Evolutionary conservation across 2,888 invertebrate species (phyloP), one percentile per base, ranked within the genome.

Genomic region (Allacma fusca): DNA sequence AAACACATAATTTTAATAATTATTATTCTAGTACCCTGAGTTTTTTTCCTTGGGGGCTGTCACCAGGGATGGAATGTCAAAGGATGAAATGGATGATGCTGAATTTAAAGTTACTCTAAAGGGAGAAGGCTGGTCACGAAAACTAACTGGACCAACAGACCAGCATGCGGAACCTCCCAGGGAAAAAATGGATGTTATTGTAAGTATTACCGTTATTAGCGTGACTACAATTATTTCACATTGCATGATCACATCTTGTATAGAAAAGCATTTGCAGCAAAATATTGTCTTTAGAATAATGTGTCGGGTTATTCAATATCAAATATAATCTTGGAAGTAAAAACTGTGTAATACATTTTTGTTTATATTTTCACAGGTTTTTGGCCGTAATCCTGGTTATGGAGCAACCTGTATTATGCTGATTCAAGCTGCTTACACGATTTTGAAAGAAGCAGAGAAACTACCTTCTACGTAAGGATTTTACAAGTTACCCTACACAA

Each of bases 301-400:
- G n/a, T n/a, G n/a, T n/a, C n/a, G n/a, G n/a, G n/a, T n/a, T n/a
- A n/a, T n/a, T n/a, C n/a, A n/a, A n/a, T n/a, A n/a, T n/a, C n/a
- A n/a, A n/a, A n/a, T n/a, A 5, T 50, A 12, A 16, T 19, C 2
- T 50, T 19, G n/a, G 19, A 50, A 16, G 50, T 9, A 9, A 19
- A 9, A 19, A 2, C 1, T n/a, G 16, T 50, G 2, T 19, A 28
- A 16, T 29, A 34, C 24, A 21, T 65, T 1, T 23, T 24, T 28
- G 16, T 65, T 26, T 28, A 23, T 16, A n/a, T 19, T 9, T 9
- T 1, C 50, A 50, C 62, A 90, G 90, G 88, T 90, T 16, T 86
- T 88, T 23, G 92, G 91, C 0, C 85, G 81, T 76, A 92, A 95
- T 88, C 92, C 93, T 1, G 96, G 93, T n/a, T 97, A 97, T 88